Evolutionary conservation across 2,797 vertebrate genomes (phyloP).

Genomic region (Xiphorhynchus erythropygius): DNA sequence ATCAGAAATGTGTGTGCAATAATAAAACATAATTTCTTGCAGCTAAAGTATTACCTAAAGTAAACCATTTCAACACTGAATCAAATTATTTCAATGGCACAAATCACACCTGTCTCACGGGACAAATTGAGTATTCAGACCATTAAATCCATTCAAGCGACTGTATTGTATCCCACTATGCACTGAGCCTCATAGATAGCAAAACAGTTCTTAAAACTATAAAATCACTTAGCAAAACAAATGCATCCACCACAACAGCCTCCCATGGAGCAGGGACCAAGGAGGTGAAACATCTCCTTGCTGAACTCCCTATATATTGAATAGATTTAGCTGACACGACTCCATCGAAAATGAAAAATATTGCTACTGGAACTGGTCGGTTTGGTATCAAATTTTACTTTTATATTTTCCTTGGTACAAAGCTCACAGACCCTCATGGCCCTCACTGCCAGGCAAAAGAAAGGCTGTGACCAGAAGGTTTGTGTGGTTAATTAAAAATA

Average conservation of each 20-base stretch:
- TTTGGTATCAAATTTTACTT: conserved; percentile 6
- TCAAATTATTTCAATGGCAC: background rate
- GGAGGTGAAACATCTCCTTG: background rate
- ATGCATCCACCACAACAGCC: conserved; percentile 11
- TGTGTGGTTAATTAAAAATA: background rate
- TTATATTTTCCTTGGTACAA: background rate
- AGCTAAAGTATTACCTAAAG: background rate
- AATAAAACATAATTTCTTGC: background rate
- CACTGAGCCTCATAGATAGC: conserved; percentile 5
- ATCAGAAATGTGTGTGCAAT: background rate
- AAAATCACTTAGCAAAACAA: conserved; percentile 56
- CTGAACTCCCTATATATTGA: background rate
- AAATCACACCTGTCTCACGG: background rate
- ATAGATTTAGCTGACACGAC: background rate
- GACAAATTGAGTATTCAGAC: background rate
- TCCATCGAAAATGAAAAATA: background rate
- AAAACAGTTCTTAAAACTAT: background rate
- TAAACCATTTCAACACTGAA: background rate
- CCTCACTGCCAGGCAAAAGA: background rate
- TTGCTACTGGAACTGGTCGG: background rate
- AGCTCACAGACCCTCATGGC: background rate
- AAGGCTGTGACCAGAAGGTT: background rate
- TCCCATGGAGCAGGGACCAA: background rate
- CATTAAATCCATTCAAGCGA: background rate
- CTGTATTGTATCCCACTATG: background rate